phyloP scores from a whole-genome alignment of 2,888 invertebrate species.

The Cerastis leucographa region DNA sequence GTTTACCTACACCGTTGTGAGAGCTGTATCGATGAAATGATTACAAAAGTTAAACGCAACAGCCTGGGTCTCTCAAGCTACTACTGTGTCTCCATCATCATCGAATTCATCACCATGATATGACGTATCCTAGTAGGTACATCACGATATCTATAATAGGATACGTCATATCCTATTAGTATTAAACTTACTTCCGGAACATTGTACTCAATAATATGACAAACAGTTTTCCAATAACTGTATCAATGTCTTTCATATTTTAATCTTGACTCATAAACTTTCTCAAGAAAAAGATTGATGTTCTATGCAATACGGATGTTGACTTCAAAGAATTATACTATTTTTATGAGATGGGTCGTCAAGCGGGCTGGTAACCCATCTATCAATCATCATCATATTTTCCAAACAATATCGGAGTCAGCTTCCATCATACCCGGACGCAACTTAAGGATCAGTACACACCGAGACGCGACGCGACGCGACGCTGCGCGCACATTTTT shows the following conservation, averaged over 20 bases:
- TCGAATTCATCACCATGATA: too few relatives aligned
- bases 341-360: background rate
- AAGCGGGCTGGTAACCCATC: background rate
- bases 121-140: too few relatives aligned
- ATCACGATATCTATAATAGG: background rate
- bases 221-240: background rate
- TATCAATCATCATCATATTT: too few relatives aligned
- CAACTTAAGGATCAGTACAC: too few relatives aligned
- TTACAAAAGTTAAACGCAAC: too few relatives aligned
- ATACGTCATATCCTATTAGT: background rate
- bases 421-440: background rate
- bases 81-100: too few relatives aligned
- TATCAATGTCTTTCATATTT: background rate
- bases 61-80: too few relatives aligned
- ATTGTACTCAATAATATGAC: conserved; percentile 15
- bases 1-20: too few relatives aligned
- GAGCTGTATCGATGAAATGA: too few relatives aligned
- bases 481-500: too few relatives aligned
- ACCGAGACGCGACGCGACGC: too few relatives aligned
- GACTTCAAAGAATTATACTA: background rate
- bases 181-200: conserved; percentile 1
- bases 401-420: background rate
- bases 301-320: background rate
- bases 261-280: conserved; percentile 25
- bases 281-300: conserved; percentile 21